Percentiles rank a stretch among this genome's conserved stretches.
Conservation (phyloP, 2,113 vertebrate species). For the Sphaerodactylus townsendi region DNA sequence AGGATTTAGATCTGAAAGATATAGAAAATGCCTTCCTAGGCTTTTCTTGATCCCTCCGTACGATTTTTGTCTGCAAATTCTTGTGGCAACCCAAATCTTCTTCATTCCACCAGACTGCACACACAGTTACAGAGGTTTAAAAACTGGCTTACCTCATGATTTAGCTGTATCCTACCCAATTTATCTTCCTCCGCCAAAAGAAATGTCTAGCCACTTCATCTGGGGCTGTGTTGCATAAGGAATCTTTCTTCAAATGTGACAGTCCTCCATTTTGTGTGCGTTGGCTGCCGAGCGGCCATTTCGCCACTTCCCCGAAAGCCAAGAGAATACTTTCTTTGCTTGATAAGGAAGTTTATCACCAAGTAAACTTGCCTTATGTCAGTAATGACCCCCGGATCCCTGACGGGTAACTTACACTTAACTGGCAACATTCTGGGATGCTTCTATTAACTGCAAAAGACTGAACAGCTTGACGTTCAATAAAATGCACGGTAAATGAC, state of each 20-base stretch:
- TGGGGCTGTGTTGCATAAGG: not conserved
- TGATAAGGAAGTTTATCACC: slow-evolving; percentile 42
- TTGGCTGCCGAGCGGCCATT: not conserved
- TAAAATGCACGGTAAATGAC: slow-evolving; percentile 73
- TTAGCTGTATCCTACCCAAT: too few relatives aligned
- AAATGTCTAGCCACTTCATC: not conserved
- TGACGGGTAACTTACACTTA: slow-evolving; percentile 74
- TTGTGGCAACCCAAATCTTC: not conserved
- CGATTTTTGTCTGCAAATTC: too few relatives aligned
- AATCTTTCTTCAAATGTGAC: not conserved
- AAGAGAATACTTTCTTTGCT: not conserved
- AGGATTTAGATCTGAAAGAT: not conserved
- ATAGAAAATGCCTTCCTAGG: not conserved
- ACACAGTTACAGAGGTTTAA: not conserved
- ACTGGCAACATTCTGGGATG: slow-evolving; percentile 72
- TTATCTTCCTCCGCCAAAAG: not conserved
- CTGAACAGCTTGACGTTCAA: slow-evolving; percentile 78
- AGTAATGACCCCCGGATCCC: slow-evolving; percentile 69
- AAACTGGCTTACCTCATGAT: not conserved
- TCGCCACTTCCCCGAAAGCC: not conserved
- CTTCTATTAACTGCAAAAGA: slow-evolving; percentile 66
- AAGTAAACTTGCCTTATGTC: slow-evolving; percentile 61
- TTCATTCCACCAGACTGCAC: not conserved
- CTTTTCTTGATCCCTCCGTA: not conserved
- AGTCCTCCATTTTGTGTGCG: not conserved